Evolutionary conservation across 2,888 invertebrate species (phyloP).

Genomic region (Phoenoteleia sp.): DNA sequence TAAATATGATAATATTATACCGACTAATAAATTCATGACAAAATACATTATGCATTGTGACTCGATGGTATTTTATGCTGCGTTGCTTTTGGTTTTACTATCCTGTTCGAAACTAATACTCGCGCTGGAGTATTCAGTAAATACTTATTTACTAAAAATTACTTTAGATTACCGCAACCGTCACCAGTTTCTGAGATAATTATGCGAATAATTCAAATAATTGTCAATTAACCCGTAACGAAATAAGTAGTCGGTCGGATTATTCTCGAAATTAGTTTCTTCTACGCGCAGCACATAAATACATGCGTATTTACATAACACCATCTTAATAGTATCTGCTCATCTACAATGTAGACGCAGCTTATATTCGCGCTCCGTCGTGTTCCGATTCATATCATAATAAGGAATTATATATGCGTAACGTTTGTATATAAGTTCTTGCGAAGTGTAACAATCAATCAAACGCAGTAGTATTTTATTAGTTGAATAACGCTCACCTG

Average conservation of each 20-base stretch:
- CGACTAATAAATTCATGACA: slow-evolving; percentile 26
- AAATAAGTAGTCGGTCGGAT: slow-evolving; percentile 23
- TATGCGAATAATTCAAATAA: slow-evolving; percentile 34
- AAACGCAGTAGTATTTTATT: slow-evolving; percentile 23
- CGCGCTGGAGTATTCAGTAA: not conserved
- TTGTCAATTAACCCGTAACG: slow-evolving; percentile 7
- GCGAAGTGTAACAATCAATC: slow-evolving; percentile 44
- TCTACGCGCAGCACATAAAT: no score
- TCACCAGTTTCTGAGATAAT: not conserved
- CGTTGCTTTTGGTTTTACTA: no score
- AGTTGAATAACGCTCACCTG: slow-evolving; percentile 1
- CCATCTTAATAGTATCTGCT: slow-evolving; percentile 48
- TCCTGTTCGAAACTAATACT: not conserved
- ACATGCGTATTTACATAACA: slow-evolving; percentile 31
- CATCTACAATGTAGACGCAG: slow-evolving; percentile 34
- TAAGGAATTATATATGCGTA: slow-evolving; percentile 35
- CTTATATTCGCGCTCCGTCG: slow-evolving; percentile 25
- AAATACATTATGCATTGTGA: not conserved
- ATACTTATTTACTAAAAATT: slow-evolving; percentile 22
- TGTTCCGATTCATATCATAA: slow-evolving; percentile 47
- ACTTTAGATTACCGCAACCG: not conserved
- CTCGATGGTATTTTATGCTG: not conserved
- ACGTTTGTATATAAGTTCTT: slow-evolving; percentile 17
- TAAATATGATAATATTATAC: not conserved
- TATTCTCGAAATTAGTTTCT: slow-evolving; percentile 13